Conservation (phyloP, 2,888 invertebrate genomes). For the Hyles lineata region DNA sequence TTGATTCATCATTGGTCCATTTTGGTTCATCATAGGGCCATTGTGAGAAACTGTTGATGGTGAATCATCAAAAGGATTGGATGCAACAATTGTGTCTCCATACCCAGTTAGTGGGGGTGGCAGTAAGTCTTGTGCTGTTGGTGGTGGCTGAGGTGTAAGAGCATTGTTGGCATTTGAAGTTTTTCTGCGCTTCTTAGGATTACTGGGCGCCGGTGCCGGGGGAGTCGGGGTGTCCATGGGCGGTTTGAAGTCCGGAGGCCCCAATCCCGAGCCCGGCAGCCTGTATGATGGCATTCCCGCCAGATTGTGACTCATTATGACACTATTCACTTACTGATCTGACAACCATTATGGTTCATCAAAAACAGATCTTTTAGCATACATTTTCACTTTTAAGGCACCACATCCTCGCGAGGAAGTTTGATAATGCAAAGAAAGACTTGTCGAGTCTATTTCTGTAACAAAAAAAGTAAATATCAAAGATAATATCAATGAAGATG, state of each 20-base stretch:
- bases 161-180: conserved; percentile 89
- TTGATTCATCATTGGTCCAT: conserved; percentile 88
- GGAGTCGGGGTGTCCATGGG: conserved; percentile 88
- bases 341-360: conserved; percentile 68
- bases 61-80: conserved; percentile 97
- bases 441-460: conserved; percentile 80
- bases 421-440: conserved; percentile 74
- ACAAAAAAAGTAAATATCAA: conserved; percentile 61
- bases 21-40: conserved; percentile 86
- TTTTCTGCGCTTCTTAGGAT: conserved; percentile 94
- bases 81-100: conserved; percentile 97
- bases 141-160: conserved; percentile 87
- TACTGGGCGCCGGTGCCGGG: conserved; percentile 91
- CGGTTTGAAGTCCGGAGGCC: conserved; percentile 90
- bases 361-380: conserved; percentile 57
- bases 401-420: conserved; percentile 75
- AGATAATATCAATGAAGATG: not conserved
- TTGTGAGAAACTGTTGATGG: conserved; percentile 87
- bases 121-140: conserved; percentile 91
- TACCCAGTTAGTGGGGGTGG: conserved; percentile 95
- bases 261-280: conserved; percentile 89
- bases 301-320: conserved; percentile 91
- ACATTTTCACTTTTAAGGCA: conserved; percentile 67
- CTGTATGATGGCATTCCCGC: conserved; percentile 92
- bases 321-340: conserved; percentile 70